Evolutionary conservation across 2,888 invertebrate genomes (phyloP), one percentile per base, ranked within the genome.

Genomic region (Leptogaster cylindrica): DNA sequence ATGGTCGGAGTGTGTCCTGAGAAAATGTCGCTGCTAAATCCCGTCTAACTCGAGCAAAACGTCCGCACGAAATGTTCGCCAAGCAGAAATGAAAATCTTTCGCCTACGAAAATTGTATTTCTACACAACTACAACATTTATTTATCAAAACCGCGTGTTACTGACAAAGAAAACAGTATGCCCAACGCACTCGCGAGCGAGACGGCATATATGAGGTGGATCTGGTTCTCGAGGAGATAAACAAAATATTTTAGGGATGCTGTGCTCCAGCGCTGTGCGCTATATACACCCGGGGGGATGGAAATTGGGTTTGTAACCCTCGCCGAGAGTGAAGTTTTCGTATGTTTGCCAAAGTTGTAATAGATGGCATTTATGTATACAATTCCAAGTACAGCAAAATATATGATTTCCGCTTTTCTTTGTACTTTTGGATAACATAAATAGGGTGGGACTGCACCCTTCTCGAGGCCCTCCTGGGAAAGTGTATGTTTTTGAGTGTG

Each of bases 81-180:
- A 76, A 76, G 76, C 76, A 74, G 77, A 79, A 79, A 78, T 76
- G 77, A 79, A 78, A 80, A 79, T 79, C 78, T 79, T 76, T 78
- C 77, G 78, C 79, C 78, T 78, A 70, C 55, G 66, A 76, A 77
- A 78, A 77, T 77, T 73, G 76, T 78, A 77, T 76, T 79, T 79
- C 79, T 79, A 79, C 77, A 79, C 79, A 79, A 79, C 79, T 80
- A 70, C 68, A 71, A 80, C 78, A 79, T 80, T 80, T 80, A 79
- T 80, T 80, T 79, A 80, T 79, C 75, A 76, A 76, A 80, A 80
- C 80, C 80, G 77, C 79, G 64, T 64, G 63, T 64, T 27, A n/a
- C 28, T 23, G 31, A 64, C 20, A 64, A 48, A 48, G 61, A 41
- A 25, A 6, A 44, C 46, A 44, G 10, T 5, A 63, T 46, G 25